Base-by-base conservation (phyloP, 2,888 invertebrate species). In the Eupeodes latifasciatus region DNA sequence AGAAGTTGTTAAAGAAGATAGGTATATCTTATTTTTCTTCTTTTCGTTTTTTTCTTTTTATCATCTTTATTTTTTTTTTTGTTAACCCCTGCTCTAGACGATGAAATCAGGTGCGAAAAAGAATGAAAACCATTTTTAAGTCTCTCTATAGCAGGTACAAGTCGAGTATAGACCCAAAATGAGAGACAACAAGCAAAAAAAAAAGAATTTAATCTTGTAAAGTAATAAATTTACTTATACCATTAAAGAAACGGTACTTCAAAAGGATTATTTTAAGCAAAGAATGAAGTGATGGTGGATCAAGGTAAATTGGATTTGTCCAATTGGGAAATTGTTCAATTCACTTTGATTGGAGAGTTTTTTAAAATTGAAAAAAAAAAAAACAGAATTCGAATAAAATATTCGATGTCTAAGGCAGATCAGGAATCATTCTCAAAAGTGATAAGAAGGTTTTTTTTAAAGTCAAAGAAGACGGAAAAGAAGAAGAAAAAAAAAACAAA, bases 51-150 rank as follows among this genome's bases (percentile, higher is more conserved):
- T 7, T 27, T 27, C 16, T 5, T 0, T 11, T 67, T 64, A 16
- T 10, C 4, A 36, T 47, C 16, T 51, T 53, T 69, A 19, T 53
- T 27, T 53, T 16, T 53, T 16, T n/a, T n/a, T 40, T n/a, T 16
- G 16, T 9, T 40, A 3, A 27, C 40, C 6, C 40, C 40, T 9
- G 9, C 40, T n/a, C 14, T 2, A 36, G 40, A 40, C 40, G 71
- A 69, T 40, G 67, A 67, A 81, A 82, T 82, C 79, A 75, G 82
- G 86, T 79, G 79, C 61, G 67, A 83, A 64, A 44, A 79, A 75
- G 71, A 78, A 72, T 79, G 59, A 77, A 81, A 76, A 77, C 69
- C 72, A 78, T 82, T 79, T 10, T 49, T 5, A 49, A 67, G 67
- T 19, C 34, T 6, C 16, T 67, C 5, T 40, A 40, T 5, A 27